Evolutionary conservation across 2,888 invertebrate genomes (phyloP).

Genomic region (Amorpha juglandis): DNA sequence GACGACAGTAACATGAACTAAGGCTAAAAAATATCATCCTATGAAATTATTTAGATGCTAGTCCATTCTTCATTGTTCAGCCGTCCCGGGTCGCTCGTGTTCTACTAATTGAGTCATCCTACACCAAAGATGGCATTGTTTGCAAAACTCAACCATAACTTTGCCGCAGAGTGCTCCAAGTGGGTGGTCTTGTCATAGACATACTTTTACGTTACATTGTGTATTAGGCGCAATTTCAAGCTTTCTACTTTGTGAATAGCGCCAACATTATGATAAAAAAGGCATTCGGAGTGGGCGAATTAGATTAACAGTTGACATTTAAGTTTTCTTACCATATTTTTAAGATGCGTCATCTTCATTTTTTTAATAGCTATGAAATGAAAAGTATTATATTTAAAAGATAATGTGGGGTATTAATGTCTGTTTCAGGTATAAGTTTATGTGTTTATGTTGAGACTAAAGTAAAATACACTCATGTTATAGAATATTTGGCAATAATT

Average conservation of each 20-base stretch:
- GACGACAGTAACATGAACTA: background rate
- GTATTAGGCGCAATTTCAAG: slow-evolving; percentile 24
- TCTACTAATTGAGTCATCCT: slow-evolving; percentile 80
- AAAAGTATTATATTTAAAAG: background rate
- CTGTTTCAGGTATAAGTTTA: background rate
- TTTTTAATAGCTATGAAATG: background rate
- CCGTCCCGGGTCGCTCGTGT: slow-evolving; percentile 64
- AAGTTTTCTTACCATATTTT: background rate
- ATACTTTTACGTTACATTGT: slow-evolving; percentile 25
- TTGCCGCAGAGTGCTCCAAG: slow-evolving; percentile 56
- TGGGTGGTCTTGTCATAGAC: slow-evolving; percentile 65
- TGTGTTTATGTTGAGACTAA: background rate
- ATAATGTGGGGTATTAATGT: background rate
- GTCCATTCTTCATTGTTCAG: slow-evolving; percentile 60
- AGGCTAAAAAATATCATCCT: background rate
- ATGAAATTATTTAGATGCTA: slow-evolving; percentile 11
- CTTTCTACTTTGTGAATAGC: slow-evolving; percentile 24
- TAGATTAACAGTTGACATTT: slow-evolving; percentile 21
- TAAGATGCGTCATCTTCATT: background rate
- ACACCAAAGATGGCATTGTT: slow-evolving; percentile 74
- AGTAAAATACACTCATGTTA: no score
- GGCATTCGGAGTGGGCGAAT: slow-evolving; percentile 20
- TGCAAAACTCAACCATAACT: slow-evolving; percentile 76
- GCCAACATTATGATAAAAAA: slow-evolving; percentile 12
- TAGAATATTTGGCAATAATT: no score